Percentiles rank a stretch among this genome's conserved stretches.
phyloP scores from a whole-genome alignment of 2,113 vertebrate species.

The Calyptommatus sinebrachiatus region DNA sequence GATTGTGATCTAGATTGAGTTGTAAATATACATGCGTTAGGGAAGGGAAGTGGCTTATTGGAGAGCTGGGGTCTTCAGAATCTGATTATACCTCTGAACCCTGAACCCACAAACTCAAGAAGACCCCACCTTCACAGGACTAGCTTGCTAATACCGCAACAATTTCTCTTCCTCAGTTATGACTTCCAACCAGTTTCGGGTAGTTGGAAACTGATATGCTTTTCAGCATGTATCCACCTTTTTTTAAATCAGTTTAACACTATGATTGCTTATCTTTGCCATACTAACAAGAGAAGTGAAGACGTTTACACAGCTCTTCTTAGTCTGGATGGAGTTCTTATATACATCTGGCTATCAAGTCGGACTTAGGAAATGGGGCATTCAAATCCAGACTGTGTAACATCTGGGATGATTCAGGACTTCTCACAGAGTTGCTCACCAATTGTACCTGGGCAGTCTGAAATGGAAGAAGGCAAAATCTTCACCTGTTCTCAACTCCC shows the following conservation, averaged over 20 bases:
- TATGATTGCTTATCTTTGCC: no score
- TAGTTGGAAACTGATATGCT: not conserved
- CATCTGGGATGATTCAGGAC: not conserved
- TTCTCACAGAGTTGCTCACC: not conserved
- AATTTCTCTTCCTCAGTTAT: no score
- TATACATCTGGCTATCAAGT: not conserved
- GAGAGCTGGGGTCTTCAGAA: no score
- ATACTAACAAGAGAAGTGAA: no score
- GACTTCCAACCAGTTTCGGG: not conserved
- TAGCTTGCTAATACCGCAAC: not conserved
- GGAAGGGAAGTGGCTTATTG: not conserved
- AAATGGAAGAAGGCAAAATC: no score
- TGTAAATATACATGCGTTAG: no score
- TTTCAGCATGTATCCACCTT: not conserved
- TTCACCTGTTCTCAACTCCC: no score
- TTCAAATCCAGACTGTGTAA: not conserved
- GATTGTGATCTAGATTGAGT: no score
- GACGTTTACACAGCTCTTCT: not conserved
- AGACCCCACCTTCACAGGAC: no score
- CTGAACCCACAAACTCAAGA: not conserved
- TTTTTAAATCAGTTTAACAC: not conserved
- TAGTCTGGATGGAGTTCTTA: not conserved
- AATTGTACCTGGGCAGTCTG: no score
- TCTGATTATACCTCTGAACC: not conserved
- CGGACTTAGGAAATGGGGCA: not conserved